Conservation (phyloP, 2,797 vertebrate genomes). For the Lacerta viridis region DNA sequence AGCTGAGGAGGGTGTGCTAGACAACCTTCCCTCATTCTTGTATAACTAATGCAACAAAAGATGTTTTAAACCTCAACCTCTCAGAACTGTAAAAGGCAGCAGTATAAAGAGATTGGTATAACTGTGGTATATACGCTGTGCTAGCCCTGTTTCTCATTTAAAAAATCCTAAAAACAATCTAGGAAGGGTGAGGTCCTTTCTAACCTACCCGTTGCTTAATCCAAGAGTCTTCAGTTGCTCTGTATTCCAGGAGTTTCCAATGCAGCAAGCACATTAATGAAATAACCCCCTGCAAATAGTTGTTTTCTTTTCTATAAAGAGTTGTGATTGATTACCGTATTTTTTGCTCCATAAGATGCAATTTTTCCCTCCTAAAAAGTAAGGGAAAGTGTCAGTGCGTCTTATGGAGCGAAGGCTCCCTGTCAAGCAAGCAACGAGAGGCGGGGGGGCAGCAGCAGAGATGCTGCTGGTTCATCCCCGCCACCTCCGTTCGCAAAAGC, state of each 20-base stretch:
- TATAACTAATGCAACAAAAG: background rate
- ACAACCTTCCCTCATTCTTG: background rate
- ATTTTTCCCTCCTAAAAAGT: no score
- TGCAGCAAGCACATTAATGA: background rate
- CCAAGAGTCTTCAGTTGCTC: background rate
- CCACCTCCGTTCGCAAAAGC: no score
- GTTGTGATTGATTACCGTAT: background rate
- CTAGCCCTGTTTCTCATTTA: no score
- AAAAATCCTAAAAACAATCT: background rate
- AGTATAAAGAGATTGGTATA: background rate
- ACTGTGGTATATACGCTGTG: no score
- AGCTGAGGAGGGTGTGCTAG: background rate
- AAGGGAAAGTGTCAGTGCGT: no score
- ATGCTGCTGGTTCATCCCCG: no score
- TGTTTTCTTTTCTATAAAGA: background rate
- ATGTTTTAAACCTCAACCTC: background rate
- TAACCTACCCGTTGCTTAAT: background rate
- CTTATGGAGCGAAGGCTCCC: no score
- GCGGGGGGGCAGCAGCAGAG: no score
- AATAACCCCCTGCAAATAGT: background rate
- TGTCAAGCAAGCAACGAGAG: no score
- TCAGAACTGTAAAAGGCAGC: background rate
- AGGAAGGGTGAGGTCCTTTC: background rate
- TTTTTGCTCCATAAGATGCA: no score
- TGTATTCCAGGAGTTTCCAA: background rate